phyloP scores from a whole-genome alignment of 2,113 vertebrate species.

The human (Homo sapiens) region DNA sequence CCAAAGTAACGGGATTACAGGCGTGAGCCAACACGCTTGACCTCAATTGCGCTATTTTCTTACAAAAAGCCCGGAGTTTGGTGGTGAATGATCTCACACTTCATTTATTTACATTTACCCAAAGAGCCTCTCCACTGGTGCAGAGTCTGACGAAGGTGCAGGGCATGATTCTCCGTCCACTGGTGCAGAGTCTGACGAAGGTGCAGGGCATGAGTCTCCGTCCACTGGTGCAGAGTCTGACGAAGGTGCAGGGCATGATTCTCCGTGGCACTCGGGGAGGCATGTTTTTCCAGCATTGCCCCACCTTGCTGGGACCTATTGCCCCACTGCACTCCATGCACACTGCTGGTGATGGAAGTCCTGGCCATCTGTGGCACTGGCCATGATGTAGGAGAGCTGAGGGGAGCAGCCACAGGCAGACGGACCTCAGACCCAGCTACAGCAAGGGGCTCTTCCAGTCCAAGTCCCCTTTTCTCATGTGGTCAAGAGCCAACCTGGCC shows the following conservation, averaged over 20 bases:
- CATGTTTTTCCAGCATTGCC: fast-evolving
- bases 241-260: not conserved
- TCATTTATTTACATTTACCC: not conserved
- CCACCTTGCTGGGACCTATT: fast-evolving
- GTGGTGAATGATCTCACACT: fast-evolving
- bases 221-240: no score
- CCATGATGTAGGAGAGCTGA: not conserved
- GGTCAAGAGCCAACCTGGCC: no score
- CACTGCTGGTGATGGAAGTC: fast-evolving
- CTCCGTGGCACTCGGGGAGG: fast-evolving
- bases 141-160: no score
- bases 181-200: no score
- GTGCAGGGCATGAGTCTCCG: no score
- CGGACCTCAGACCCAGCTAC: fast-evolving
- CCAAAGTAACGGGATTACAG: no score
- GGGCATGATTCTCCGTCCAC: fast-evolving
- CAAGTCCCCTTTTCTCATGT: not conserved
- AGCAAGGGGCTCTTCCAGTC: fast-evolving
- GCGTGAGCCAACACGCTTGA: no score
- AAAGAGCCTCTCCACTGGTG: fast-evolving
- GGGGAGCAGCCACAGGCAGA: fast-evolving
- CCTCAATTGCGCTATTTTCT: no score
- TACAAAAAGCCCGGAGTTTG: not conserved
- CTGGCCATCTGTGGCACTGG: fast-evolving
- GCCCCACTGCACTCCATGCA: not conserved